Evolutionary conservation across 2,888 invertebrate genomes (phyloP).

Genomic region (Anodontia alba): DNA sequence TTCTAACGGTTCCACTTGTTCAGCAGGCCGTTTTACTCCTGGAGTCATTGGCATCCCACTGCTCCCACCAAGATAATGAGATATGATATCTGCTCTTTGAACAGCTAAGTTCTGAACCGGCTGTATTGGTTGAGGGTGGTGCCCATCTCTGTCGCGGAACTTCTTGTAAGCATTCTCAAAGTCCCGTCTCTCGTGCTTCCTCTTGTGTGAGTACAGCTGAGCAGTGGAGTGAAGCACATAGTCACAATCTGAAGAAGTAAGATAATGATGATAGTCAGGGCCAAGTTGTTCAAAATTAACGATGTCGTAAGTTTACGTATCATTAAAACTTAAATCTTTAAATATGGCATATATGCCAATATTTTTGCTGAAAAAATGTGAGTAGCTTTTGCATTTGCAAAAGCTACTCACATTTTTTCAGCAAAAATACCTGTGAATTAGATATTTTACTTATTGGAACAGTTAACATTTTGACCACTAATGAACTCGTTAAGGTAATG

Average conservation of each 20-base stretch:
- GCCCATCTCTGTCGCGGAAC: constrained; percentile 88
- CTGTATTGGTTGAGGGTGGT: constrained; percentile 4
- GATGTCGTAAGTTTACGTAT: too few species aligned
- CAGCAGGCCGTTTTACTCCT: constrained; percentile 43
- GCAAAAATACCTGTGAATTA: too few species aligned
- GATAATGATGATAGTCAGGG: too few species aligned
- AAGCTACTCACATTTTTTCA: too few species aligned
- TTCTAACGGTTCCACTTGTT: constrained; percentile 40
- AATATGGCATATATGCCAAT: too few species aligned
- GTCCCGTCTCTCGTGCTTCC: constrained; percentile 94
- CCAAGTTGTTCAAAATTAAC: too few species aligned
- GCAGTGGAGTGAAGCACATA: constrained; percentile 98
- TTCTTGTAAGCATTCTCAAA: constrained; percentile 93
- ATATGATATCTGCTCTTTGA: constrained; percentile 41
- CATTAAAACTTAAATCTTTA: too few species aligned
- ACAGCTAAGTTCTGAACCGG: constrained; percentile 13
- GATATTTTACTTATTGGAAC: too few species aligned
- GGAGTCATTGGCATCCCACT: background rate
- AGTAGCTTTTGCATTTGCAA: too few species aligned
- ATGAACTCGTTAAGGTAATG: too few species aligned
- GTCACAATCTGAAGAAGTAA: constrained; percentile 88
- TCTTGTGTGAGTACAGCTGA: constrained; percentile 98
- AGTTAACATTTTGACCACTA: too few species aligned
- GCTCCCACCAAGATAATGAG: constrained; percentile 15
- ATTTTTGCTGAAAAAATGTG: too few species aligned